These are phyloP conservation scores for Epirrita christyi DNA, from an alignment of 2,888 invertebrate species.

Conservation along the genomic window DNA sequence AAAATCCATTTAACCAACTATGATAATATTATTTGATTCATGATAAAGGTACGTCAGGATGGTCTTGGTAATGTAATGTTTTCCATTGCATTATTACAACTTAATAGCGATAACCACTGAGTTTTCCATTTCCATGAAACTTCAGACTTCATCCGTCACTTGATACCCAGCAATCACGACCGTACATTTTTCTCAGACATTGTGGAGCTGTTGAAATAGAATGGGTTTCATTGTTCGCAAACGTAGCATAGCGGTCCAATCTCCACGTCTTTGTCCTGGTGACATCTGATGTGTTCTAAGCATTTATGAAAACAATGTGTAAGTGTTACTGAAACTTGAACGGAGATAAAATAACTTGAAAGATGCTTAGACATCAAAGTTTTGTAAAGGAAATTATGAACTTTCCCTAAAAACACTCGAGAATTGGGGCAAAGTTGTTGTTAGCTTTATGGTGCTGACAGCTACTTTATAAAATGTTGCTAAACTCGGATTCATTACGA, in stretches of 20 bases:
- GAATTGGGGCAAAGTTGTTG: not conserved
- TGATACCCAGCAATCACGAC: conserved; percentile 4
- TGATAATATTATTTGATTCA: no score
- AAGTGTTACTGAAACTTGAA: conserved; percentile 13
- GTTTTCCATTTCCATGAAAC: not conserved
- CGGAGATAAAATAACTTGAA: conserved; percentile 4
- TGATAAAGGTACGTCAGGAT: no score
- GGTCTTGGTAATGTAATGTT: no score
- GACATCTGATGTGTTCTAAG: conserved; percentile 35
- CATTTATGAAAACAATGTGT: conserved; percentile 20
- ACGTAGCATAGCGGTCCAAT: conserved; percentile 33
- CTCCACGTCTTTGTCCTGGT: conserved; percentile 36
- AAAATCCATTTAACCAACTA: no score
- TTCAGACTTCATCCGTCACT: conserved; percentile 1
- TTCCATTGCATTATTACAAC: no score
- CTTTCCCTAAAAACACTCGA: not conserved
- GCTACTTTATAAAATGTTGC: not conserved
- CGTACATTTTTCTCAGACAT: conserved; percentile 44
- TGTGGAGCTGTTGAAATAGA: conserved; percentile 40
- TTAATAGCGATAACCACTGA: no score
- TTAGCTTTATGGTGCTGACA: conserved; percentile 14
- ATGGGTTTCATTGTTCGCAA: conserved; percentile 47
- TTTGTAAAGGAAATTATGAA: conserved; percentile 5
- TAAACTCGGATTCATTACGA: no score
- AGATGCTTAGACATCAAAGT: not conserved